Evolutionary conservation across 2,797 vertebrate genomes (phyloP).

Genomic region (Danio choprae): DNA sequence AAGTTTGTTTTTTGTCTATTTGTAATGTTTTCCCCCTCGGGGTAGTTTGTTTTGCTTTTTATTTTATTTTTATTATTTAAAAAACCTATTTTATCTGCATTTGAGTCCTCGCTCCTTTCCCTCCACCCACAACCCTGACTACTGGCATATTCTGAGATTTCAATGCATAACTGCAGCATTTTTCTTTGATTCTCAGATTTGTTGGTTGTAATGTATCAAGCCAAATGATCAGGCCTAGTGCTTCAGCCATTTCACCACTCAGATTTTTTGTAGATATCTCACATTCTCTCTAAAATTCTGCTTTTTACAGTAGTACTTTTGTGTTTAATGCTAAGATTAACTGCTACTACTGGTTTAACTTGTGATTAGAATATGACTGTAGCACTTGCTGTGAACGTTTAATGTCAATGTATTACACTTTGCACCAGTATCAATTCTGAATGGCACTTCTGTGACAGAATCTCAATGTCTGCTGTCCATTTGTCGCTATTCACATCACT

Average conservation of each 20-base stretch:
- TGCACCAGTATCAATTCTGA: slow-evolving; percentile 54
- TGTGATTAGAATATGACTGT: slow-evolving; percentile 44
- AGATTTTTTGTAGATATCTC: slow-evolving; percentile 38
- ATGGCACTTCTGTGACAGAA: slow-evolving; percentile 45
- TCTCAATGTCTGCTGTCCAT: neutral
- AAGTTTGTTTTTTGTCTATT: too few relatives aligned
- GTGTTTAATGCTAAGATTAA: slow-evolving; percentile 2
- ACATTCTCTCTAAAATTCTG: slow-evolving; percentile 32
- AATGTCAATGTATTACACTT: slow-evolving; percentile 52
- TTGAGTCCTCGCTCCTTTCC: too few relatives aligned
- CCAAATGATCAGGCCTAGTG: slow-evolving; percentile 37
- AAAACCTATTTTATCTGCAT: too few relatives aligned
- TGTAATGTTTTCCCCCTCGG: too few relatives aligned
- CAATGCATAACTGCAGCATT: neutral
- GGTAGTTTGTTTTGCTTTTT: too few relatives aligned
- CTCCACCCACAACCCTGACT: too few relatives aligned
- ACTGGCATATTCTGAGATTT: neutral
- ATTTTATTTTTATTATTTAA: too few relatives aligned
- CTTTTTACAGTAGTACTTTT: neutral
- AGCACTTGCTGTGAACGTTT: slow-evolving; percentile 26
- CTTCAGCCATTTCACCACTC: slow-evolving; percentile 21
- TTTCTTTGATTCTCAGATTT: neutral
- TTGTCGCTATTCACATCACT: slow-evolving; percentile 28
- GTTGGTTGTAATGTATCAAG: slow-evolving; percentile 17
- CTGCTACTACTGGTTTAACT: slow-evolving; percentile 31